These are phyloP conservation scores for Petrocephalus sullivani DNA, from an alignment of 2,797 vertebrate species.

Conservation along the genomic window DNA sequence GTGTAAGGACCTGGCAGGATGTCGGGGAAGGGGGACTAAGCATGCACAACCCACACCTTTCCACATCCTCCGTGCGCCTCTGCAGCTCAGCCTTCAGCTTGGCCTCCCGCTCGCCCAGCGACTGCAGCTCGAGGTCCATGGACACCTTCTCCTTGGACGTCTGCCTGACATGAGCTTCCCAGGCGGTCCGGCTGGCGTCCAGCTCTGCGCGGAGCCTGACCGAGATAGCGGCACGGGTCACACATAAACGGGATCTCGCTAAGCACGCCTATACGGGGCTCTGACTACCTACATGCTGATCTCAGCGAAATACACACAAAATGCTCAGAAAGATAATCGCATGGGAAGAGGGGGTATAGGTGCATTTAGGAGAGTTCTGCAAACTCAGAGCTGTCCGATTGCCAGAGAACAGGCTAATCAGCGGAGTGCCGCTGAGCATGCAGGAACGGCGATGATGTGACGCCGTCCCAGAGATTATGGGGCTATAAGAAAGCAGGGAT, in stretches of 20 bases:
- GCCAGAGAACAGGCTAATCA: background rate
- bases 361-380: background rate
- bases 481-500: background rate
- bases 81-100: constrained; percentile 56
- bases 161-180: constrained; percentile 61
- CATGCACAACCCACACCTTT: constrained; percentile 53
- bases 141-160: constrained; percentile 57
- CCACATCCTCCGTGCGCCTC: constrained; percentile 57
- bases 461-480: background rate
- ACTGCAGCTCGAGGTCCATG: constrained; percentile 64
- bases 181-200: constrained; percentile 45
- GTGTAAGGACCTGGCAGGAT: background rate
- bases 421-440: background rate
- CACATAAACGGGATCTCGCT: background rate
- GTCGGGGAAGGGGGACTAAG: background rate
- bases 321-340: background rate
- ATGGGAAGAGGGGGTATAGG: background rate
- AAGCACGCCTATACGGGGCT: background rate
- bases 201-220: constrained; percentile 59
- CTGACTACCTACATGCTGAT: background rate
- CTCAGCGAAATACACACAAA: background rate
- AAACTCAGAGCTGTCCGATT: background rate
- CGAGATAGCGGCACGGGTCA: background rate
- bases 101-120: constrained; percentile 46
- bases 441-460: background rate